Percentiles rank a stretch among this genome's conserved stretches.
Evolutionary conservation across 2,113 vertebrate species (phyloP).

Genomic region (Odontophorus gujanensis): DNA sequence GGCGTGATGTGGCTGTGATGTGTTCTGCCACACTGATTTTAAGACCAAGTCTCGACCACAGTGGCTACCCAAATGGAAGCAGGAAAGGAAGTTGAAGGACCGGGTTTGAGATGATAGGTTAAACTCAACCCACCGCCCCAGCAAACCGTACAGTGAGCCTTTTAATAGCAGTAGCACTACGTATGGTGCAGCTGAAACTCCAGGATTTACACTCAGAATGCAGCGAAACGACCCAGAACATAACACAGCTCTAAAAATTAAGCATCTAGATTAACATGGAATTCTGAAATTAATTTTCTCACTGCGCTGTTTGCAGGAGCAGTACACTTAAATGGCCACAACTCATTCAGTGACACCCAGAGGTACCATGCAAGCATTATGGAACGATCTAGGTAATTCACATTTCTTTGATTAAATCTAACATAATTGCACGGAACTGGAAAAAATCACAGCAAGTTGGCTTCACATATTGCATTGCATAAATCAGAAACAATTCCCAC

Average conservation of each 20-base stretch:
- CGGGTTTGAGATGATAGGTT: neutral
- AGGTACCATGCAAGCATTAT: neutral
- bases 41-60: neutral
- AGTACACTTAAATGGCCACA: neutral
- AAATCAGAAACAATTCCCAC: constrained; percentile 72
- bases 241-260: neutral
- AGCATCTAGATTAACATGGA: neutral
- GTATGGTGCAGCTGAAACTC: neutral
- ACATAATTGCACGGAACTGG: constrained; percentile 53
- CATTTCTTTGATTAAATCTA: constrained; percentile 71
- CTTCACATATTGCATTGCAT: constrained; percentile 26
- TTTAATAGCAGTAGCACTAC: neutral
- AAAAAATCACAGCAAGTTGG: constrained; percentile 54
- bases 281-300: constrained; percentile 36
- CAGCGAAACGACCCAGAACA: neutral
- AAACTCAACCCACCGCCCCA: neutral
- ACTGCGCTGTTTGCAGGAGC: constrained; percentile 16
- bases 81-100: neutral
- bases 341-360: constrained; percentile 15
- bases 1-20: accelerated
- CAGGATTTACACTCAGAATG: neutral
- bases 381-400: constrained; percentile 37
- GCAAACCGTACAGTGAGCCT: neutral
- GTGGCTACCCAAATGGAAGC: neutral
- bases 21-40: neutral